These are phyloP conservation scores for Nemoura dubitans DNA, from an alignment of 2,888 invertebrate genomes.

Conservation along the genomic window DNA sequence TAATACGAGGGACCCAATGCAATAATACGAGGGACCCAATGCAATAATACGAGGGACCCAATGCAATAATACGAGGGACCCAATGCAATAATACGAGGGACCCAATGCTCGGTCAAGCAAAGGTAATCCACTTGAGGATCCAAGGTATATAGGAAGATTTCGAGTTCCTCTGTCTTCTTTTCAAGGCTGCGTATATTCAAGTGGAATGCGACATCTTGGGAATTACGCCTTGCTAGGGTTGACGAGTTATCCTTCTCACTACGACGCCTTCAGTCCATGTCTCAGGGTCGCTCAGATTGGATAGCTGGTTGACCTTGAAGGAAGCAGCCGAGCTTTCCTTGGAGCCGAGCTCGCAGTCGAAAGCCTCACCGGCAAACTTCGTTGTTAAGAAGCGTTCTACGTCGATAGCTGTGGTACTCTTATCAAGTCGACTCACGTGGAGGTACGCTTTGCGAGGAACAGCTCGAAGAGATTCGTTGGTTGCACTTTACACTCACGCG, in stretches of 20 bases:
- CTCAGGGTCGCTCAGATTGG: neutral
- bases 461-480: too few species aligned
- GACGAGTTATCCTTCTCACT: neutral
- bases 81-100: too few species aligned
- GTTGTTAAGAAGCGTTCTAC: neutral
- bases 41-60: too few species aligned
- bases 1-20: too few species aligned
- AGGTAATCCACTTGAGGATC: too few species aligned
- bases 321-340: neutral
- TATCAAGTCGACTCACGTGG: neutral
- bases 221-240: too few species aligned
- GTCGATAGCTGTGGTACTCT: neutral
- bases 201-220: neutral
- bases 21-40: too few species aligned
- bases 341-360: neutral
- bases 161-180: constrained; percentile 1
- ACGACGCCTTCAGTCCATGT: neutral
- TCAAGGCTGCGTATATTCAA: neutral
- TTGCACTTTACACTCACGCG: too few species aligned
- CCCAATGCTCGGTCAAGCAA: constrained; percentile 8
- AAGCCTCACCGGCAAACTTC: neutral
- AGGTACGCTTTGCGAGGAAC: neutral
- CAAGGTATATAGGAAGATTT: neutral
- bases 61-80: too few species aligned
- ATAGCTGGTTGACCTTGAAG: neutral